phyloP scores from a whole-genome alignment of 2,888 invertebrate genomes.

The Pristionchus japonicus region DNA sequence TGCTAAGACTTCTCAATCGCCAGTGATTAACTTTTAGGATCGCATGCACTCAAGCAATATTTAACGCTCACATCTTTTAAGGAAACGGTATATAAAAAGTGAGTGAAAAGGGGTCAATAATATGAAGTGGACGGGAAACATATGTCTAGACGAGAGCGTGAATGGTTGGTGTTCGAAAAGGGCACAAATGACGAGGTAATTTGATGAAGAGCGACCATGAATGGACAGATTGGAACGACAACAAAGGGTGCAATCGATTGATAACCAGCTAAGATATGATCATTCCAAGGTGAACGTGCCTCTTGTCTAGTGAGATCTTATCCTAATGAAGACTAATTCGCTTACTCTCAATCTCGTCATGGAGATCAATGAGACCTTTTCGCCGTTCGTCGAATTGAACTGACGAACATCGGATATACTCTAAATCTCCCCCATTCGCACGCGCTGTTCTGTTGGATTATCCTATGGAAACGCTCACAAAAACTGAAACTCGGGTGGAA shows the following conservation, averaged over 20 bases:
- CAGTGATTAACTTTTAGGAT: no score
- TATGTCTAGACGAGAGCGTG: background rate
- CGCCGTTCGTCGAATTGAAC: background rate
- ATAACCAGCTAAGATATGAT: background rate
- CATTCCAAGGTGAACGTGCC: background rate
- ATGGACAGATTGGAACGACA: background rate
- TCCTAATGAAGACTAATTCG: background rate
- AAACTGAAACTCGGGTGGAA: background rate
- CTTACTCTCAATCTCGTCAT: background rate
- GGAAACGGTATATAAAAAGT: no score
- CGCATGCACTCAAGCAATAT: no score
- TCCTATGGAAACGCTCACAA: background rate
- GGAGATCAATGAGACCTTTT: background rate
- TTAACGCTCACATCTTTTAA: no score
- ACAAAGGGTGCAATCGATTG: background rate
- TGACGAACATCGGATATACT: background rate
- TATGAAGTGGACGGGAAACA: background rate
- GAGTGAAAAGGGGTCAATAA: no score
- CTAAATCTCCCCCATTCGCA: background rate
- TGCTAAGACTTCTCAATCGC: no score
- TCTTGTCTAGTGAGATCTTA: background rate
- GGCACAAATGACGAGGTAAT: background rate
- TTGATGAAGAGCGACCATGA: background rate
- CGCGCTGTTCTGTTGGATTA: background rate
- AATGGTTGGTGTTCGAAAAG: background rate